Evolutionary conservation across 1,140 invertebrate species (phyloP), one percentile per base, ranked within the genome.

Genomic region (Apis dorsata): DNA sequence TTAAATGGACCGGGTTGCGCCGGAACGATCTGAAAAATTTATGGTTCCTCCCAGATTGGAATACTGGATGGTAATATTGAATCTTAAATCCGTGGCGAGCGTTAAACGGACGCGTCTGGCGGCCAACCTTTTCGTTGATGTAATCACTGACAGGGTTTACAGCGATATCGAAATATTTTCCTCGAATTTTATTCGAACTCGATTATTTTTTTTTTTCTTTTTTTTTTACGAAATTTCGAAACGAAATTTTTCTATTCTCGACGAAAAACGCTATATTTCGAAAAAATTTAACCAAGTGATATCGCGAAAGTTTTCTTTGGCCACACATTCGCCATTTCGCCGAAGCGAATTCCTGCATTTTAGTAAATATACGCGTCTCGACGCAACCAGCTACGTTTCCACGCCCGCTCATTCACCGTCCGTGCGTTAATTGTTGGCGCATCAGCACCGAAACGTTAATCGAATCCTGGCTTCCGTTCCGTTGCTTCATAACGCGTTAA

Each of bases 1-100:
- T 87, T 77, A 85, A 85, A 87, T 85, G 86, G 84, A 53, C 71
- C n/a, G 2, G 68, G 62, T 68, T 57, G 63, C 44, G 49, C 68
- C 81, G 81, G 59, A 83, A 82, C 62, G 51, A 65, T 81, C 53
- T 53, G 70, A 72, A 62, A 80, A 80, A 81, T 84, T 84, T 84
- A 84, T 74, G 70, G 55, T 59, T 69, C 53, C 76, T 79, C 65
- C n/a, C 76, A 71, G 76, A 71, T 51, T 83, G 51, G 68, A 79
- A 71, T 66, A 57, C 51, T 10, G 21, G n/a, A 12, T 28, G 7
- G 44, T 71, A 66, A 63, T 72, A 55, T 55, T 59, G 53, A 63
- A 65, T 79, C 75, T 79, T 83, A 71, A 82, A 78, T 78, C n/a
- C 68, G 24, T 19, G 21, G 34, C 13, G 5, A 24, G 12, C 21